These are phyloP conservation scores for Rotaria socialis DNA, from an alignment of 2,888 invertebrate genomes.

Conservation along the genomic window DNA sequence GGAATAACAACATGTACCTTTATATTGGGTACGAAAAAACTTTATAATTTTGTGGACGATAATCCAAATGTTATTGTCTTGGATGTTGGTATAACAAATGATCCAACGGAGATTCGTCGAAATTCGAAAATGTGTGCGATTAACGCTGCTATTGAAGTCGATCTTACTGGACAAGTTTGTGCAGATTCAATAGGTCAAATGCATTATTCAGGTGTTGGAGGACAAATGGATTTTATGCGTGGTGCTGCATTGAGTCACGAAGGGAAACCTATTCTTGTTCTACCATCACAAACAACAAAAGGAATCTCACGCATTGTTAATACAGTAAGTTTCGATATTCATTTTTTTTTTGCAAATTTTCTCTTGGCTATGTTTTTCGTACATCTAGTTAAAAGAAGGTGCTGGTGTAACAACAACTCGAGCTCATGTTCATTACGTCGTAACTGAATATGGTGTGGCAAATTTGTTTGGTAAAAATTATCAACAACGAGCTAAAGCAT, in stretches of 20 bases:
- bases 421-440: constrained; percentile 29
- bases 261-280: constrained; percentile 39
- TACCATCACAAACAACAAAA: constrained; percentile 33
- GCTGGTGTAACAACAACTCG: constrained; percentile 32
- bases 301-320: constrained; percentile 35
- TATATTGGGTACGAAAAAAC: not conserved
- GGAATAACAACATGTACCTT: constrained; percentile 37
- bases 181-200: constrained; percentile 31
- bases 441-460: constrained; percentile 32
- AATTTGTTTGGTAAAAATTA: constrained; percentile 31
- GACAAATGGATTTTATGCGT: constrained; percentile 43
- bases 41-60: constrained; percentile 37
- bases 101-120: not conserved
- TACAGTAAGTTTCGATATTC: not conserved
- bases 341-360: too few species aligned
- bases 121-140: constrained; percentile 40
- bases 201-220: constrained; percentile 42
- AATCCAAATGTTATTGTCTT: constrained; percentile 21
- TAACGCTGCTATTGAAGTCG: constrained; percentile 35
- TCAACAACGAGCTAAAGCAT: constrained; percentile 22
- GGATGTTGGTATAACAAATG: constrained; percentile 3
- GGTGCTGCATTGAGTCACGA: constrained; percentile 37
- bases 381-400: constrained; percentile 16
- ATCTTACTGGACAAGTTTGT: constrained; percentile 40
- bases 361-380: too few species aligned